These are phyloP conservation scores for Brenthis hecate DNA, from an alignment of 2,888 invertebrate species.

Conservation along the genomic window DNA sequence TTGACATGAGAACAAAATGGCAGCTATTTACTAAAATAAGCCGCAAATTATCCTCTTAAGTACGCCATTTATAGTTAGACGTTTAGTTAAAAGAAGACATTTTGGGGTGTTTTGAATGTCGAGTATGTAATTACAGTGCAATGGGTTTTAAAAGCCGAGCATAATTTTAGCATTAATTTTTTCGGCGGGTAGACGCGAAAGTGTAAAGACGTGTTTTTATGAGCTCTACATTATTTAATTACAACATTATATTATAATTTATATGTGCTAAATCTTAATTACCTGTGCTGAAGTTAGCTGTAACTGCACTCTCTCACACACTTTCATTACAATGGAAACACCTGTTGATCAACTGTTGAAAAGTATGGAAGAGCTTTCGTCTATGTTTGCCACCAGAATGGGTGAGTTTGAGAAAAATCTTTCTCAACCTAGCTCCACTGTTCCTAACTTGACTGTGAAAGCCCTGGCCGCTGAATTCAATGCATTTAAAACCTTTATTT, in stretches of 20 bases:
- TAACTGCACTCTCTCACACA: neutral
- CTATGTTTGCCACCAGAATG: neutral
- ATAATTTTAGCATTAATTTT: too few species aligned
- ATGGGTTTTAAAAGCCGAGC: conserved; percentile 19
- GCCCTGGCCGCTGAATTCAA: neutral
- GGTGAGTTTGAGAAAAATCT: conserved; percentile 16
- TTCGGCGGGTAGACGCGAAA: conserved; percentile 2
- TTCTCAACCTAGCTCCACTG: neutral
- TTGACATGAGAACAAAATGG: neutral
- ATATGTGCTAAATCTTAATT: neutral
- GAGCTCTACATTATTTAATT: neutral
- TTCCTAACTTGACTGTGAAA: conserved; percentile 5
- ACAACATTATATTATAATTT: neutral
- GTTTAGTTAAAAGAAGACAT: conserved; percentile 19
- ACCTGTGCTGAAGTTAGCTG: conserved; percentile 1
- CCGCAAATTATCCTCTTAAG: conserved; percentile 11
- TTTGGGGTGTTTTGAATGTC: conserved; percentile 25
- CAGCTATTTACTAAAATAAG: conserved; percentile 9
- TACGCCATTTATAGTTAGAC: conserved; percentile 15
- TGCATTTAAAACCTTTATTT: conserved; percentile 10
- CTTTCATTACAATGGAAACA: neutral
- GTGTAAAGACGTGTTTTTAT: neutral
- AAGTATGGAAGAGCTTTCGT: too few species aligned
- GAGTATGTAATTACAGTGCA: conserved; percentile 26
- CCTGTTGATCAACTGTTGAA: neutral